A percentile compares a stretch with the other conserved stretches of the same genome.
Conservation (phyloP, 2,888 invertebrate species). For the Erynnis tages region DNA sequence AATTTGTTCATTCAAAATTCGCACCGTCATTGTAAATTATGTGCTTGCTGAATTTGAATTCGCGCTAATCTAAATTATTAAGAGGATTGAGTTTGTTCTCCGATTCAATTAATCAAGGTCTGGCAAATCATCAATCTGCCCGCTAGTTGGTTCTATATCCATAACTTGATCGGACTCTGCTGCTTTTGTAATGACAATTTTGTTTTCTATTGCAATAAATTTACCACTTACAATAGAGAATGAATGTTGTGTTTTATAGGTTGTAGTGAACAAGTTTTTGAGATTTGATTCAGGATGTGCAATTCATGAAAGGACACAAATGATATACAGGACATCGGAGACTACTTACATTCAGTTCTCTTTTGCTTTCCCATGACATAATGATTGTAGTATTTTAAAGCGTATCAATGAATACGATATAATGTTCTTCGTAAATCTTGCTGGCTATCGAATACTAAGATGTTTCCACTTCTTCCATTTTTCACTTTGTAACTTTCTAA, state of each 20-base stretch:
- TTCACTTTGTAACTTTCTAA: slow-evolving; percentile 1
- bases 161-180: slow-evolving; percentile 10
- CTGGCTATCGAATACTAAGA: not conserved
- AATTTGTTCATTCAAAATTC: slow-evolving; percentile 3
- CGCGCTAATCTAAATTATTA: slow-evolving; percentile 6
- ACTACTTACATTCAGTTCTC: no score
- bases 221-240: not conserved
- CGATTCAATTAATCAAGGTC: slow-evolving; percentile 20
- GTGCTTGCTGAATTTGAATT: slow-evolving; percentile 12
- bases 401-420: not conserved
- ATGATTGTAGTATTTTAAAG: no score
- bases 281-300: no score
- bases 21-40: slow-evolving; percentile 5
- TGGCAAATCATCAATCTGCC: slow-evolving; percentile 9
- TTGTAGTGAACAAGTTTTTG: no score
- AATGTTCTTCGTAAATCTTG: not conserved
- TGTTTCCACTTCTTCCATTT: not conserved
- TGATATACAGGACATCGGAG: no score
- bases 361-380: no score
- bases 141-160: slow-evolving; percentile 2
- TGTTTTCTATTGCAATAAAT: not conserved
- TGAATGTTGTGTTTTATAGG: no score
- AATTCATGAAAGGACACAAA: no score
- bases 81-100: slow-evolving; percentile 2
- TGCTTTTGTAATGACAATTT: slow-evolving; percentile 7